Evolutionary conservation across 2,113 vertebrate genomes (phyloP).

Genomic region (Perca flavescens): DNA sequence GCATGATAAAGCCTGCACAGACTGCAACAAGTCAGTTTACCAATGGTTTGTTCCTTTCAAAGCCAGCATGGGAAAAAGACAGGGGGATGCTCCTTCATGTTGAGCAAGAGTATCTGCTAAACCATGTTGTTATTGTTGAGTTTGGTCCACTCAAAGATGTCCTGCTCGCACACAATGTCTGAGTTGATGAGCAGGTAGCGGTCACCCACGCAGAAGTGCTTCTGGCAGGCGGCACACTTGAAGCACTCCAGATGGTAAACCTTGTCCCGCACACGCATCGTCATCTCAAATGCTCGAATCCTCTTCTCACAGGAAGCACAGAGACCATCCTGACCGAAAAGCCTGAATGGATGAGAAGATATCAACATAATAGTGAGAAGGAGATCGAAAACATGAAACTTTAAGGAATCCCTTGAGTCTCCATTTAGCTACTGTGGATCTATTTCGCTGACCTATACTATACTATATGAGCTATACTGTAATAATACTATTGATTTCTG

Average conservation of each 20-base stretch:
- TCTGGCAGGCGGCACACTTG: constrained; percentile 98
- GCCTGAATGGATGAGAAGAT: constrained; percentile 80
- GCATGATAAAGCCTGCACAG: constrained; percentile 17
- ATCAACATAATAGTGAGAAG: constrained; percentile 12
- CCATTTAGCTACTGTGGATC: neutral
- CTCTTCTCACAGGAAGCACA: constrained; percentile 98
- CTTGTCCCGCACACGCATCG: constrained; percentile 98
- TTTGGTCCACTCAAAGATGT: constrained; percentile 99
- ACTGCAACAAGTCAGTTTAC: constrained; percentile 13
- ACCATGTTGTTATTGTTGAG: constrained; percentile 87
- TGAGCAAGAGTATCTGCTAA: constrained; percentile 27
- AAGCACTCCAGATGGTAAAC: constrained; percentile 99
- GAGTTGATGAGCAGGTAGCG: constrained; percentile 99
- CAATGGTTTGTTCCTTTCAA: constrained; percentile 20
- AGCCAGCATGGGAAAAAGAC: neutral
- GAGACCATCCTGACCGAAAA: constrained; percentile 97
- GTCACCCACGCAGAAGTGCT: constrained; percentile 99
- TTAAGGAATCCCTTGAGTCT: neutral
- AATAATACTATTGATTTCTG: neutral
- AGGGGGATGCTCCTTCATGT: neutral
- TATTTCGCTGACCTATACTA: neutral
- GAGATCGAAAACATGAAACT: neutral
- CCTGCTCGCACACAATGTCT: constrained; percentile 98
- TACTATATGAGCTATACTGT: neutral
- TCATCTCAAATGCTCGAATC: constrained; percentile 99